Percentiles rank a stretch among this genome's conserved stretches.
These are phyloP conservation scores for Drosophila parvula DNA, from an alignment of 1,140 invertebrate species.

Conservation along the genomic window DNA sequence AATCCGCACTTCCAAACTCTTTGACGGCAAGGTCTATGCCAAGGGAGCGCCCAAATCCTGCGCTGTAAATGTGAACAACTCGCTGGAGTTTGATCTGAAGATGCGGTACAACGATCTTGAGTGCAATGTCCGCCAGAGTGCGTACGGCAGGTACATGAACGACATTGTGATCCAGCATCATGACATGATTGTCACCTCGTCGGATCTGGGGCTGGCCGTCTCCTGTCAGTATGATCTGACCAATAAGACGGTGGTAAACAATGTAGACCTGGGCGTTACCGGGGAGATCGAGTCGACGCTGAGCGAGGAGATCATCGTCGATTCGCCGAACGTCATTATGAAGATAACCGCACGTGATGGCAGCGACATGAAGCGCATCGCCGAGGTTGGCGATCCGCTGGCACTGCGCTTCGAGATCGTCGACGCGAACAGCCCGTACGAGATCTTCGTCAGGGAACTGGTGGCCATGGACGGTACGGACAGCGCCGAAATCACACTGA, in stretches of 20 bases:
- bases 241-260: slow-evolving; percentile 96
- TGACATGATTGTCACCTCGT: slow-evolving; percentile 97
- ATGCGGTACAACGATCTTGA: slow-evolving; percentile 96
- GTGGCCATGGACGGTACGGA: slow-evolving; percentile 97
- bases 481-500: slow-evolving; percentile 95
- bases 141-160: slow-evolving; percentile 92
- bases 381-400: slow-evolving; percentile 95
- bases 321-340: slow-evolving; percentile 97
- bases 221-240: slow-evolving; percentile 97
- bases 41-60: slow-evolving; percentile 96
- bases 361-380: slow-evolving; percentile 90
- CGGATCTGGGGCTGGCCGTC: slow-evolving; percentile 95
- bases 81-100: slow-evolving; percentile 93
- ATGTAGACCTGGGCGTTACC: slow-evolving; percentile 94
- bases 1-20: slow-evolving; percentile 95
- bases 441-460: slow-evolving; percentile 96
- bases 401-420: slow-evolving; percentile 96
- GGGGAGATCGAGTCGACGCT: slow-evolving; percentile 92
- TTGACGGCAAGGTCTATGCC: slow-evolving; percentile 97
- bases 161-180: slow-evolving; percentile 97
- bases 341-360: slow-evolving; percentile 92
- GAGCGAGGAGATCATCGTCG: slow-evolving; percentile 93
- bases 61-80: slow-evolving; percentile 93
- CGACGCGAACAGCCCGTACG: slow-evolving; percentile 95
- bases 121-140: slow-evolving; percentile 94